Evolutionary conservation across 2,888 invertebrate species (phyloP).

Genomic region (Venusia cambrica): DNA sequence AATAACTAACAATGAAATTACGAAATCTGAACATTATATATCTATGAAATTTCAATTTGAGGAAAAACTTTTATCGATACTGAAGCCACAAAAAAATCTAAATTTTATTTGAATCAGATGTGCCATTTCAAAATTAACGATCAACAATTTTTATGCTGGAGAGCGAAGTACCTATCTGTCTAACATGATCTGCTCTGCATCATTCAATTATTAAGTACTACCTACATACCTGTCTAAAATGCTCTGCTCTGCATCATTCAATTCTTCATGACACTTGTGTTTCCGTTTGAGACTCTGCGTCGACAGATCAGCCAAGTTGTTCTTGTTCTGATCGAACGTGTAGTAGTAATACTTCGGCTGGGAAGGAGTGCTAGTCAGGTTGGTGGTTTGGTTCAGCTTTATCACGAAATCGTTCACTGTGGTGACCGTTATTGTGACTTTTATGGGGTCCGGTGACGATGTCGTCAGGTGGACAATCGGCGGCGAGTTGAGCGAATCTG

Average conservation of each 20-base stretch:
- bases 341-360: conserved; percentile 79
- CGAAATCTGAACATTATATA: no score
- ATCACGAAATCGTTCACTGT: conserved; percentile 82
- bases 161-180: no score
- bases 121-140: no score
- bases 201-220: no score
- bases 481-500: no score
- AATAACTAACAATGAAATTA: no score
- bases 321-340: conserved; percentile 66
- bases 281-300: conserved; percentile 51
- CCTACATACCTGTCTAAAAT: conserved; percentile 37
- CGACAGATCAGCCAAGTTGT: conserved; percentile 44
- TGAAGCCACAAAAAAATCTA: no score
- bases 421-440: conserved; percentile 81
- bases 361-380: conserved; percentile 66
- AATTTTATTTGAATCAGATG: no score
- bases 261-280: conserved; percentile 81
- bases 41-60: no score
- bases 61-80: no score
- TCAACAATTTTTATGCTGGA: no score
- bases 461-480: conserved; percentile 86
- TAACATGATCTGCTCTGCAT: no score
- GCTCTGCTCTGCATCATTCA: conserved; percentile 38
- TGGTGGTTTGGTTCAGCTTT: conserved; percentile 59
- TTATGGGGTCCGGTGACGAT: conserved; percentile 78